A percentile compares a stretch with the other conserved stretches of the same genome.
Evolutionary conservation across 64 coral and sea anemone species (phyloP).

Genomic region (Actinia tenebrosa): DNA sequence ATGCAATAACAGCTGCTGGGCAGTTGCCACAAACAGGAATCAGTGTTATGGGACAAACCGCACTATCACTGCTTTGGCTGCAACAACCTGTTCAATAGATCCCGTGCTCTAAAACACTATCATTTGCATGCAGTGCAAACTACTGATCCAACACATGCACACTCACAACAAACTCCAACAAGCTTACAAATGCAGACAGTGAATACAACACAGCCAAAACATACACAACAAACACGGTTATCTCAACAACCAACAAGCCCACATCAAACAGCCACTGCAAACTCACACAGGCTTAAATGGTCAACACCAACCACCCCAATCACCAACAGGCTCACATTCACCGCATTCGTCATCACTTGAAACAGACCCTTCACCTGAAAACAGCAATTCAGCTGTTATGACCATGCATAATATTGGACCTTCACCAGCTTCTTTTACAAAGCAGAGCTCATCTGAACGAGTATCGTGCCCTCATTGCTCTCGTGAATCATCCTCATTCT

Average conservation of each 20-base stretch:
- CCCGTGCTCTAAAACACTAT: background rate
- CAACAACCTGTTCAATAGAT: background rate
- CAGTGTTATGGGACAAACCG: conserved; percentile 12
- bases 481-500: conserved; percentile 7
- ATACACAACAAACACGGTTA: background rate
- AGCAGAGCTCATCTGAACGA: background rate
- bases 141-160: background rate
- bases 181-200: background rate
- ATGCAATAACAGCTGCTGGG: conserved; percentile 6
- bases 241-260: background rate
- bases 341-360: background rate
- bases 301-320: background rate
- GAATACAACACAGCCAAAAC: background rate
- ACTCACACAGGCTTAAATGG: background rate
- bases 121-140: background rate
- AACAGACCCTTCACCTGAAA: background rate
- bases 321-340: background rate
- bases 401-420: conserved; percentile 4
- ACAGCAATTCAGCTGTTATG: background rate
- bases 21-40: background rate
- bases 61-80: conserved; percentile 18
- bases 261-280: background rate
- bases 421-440: background rate
- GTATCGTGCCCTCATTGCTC: background rate
- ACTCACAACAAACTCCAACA: background rate